Percentiles rank a stretch among this genome's conserved stretches.
These are phyloP conservation scores for Spatulosminthurus flaviceps DNA, from an alignment of 2,888 invertebrate species.

Conservation along the genomic window DNA sequence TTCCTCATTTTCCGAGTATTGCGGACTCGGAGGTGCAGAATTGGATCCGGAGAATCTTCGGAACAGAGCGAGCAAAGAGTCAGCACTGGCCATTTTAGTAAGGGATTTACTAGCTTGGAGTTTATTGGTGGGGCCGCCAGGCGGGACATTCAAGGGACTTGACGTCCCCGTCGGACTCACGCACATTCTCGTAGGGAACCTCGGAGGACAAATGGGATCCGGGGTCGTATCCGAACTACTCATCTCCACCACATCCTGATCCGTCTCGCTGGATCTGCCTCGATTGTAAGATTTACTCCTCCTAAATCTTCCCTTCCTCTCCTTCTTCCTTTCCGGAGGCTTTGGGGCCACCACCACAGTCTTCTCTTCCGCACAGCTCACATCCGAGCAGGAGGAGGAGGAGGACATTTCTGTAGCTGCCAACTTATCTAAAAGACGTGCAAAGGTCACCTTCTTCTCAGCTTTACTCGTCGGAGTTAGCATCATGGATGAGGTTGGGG, in stretches of 20 bases:
- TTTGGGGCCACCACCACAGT: slow-evolving; percentile 51
- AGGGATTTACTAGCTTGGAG: slow-evolving; percentile 65
- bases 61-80: slow-evolving; percentile 82
- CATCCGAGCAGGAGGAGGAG: slow-evolving; percentile 70
- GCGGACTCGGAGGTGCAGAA: slow-evolving; percentile 79
- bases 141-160: slow-evolving; percentile 39
- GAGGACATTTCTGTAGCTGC: slow-evolving; percentile 66
- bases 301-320: slow-evolving; percentile 60
- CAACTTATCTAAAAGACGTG: slow-evolving; percentile 63
- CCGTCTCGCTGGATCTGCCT: slow-evolving; percentile 72
- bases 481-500: slow-evolving; percentile 45
- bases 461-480: slow-evolving; percentile 58
- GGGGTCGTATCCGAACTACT: slow-evolving; percentile 72
- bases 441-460: slow-evolving; percentile 66
- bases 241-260: slow-evolving; percentile 69
- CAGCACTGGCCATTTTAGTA: slow-evolving; percentile 79
- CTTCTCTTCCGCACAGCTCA: slow-evolving; percentile 64
- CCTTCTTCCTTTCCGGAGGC: slow-evolving; percentile 58
- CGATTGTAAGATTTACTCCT: slow-evolving; percentile 75
- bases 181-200: slow-evolving; percentile 66
- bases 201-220: slow-evolving; percentile 65
- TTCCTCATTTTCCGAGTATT: slow-evolving; percentile 76
- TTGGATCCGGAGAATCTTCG: slow-evolving; percentile 67
- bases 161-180: slow-evolving; percentile 62
- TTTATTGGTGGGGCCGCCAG: slow-evolving; percentile 56